These are phyloP conservation scores for Periphyllus acericola DNA, from an alignment of 2,888 invertebrate species.

Conservation along the genomic window DNA sequence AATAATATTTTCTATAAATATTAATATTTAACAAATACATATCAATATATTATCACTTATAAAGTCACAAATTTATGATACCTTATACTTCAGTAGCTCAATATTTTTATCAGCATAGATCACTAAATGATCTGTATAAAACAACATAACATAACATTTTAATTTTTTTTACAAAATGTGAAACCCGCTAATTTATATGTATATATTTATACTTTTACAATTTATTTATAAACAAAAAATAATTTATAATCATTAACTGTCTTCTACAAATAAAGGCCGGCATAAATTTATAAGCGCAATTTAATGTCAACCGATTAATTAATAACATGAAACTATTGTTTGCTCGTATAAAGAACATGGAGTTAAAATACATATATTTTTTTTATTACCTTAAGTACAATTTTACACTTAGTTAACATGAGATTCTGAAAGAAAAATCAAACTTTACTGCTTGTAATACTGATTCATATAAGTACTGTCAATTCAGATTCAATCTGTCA, in stretches of 20 bases:
- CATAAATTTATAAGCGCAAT: constrained; percentile 56
- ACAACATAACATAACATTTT: constrained; percentile 39
- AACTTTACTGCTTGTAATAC: constrained; percentile 45
- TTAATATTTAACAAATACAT: constrained; percentile 46
- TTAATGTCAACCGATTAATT: constrained; percentile 53
- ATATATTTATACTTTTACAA: constrained; percentile 56
- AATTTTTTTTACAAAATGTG: constrained; percentile 41
- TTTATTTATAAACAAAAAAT: constrained; percentile 49
- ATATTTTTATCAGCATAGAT: constrained; percentile 30
- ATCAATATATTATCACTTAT: constrained; percentile 43
- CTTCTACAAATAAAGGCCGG: constrained; percentile 58
- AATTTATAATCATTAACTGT: constrained; percentile 55
- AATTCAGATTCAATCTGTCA: constrained; percentile 22
- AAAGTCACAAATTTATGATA: constrained; percentile 24
- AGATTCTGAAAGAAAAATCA: constrained; percentile 45
- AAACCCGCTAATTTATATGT: constrained; percentile 40
- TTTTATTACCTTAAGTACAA: constrained; percentile 53
- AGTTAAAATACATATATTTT: constrained; percentile 17
- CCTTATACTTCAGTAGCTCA: constrained; percentile 29
- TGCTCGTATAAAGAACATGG: neutral
- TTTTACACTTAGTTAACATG: constrained; percentile 35
- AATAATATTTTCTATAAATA: constrained; percentile 35
- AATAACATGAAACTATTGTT: constrained; percentile 19
- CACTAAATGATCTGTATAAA: constrained; percentile 50
- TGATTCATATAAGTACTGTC: constrained; percentile 39